Evolutionary conservation across 2,113 vertebrate genomes (phyloP).

Genomic region (Campylorhamphus procurvoides): DNA sequence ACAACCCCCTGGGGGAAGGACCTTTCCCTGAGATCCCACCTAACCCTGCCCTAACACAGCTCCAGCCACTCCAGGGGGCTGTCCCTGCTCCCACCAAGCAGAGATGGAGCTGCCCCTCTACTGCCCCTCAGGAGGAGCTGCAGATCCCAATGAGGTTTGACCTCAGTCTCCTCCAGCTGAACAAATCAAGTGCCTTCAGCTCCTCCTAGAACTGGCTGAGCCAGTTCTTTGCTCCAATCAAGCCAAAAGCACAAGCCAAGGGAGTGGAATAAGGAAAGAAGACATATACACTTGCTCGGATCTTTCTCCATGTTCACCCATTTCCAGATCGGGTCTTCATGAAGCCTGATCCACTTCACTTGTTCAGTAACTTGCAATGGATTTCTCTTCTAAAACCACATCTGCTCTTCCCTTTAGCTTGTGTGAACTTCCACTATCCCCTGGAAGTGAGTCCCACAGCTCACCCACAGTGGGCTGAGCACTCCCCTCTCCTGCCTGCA

Average conservation of each 20-base stretch:
- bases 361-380: not conserved
- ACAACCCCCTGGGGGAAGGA: not conserved
- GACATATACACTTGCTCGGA: not conserved
- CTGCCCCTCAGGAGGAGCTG: not conserved
- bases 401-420: not conserved
- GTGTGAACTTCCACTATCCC: rapidly evolving
- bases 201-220: not conserved
- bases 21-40: too few species aligned
- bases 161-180: not conserved
- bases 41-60: not conserved
- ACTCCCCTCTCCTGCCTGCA: not conserved
- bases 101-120: not conserved
- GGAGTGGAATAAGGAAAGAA: not conserved
- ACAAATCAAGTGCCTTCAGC: not conserved
- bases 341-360: not conserved
- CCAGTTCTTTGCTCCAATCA: not conserved
- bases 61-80: not conserved
- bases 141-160: not conserved
- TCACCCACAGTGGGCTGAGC: not conserved
- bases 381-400: not conserved
- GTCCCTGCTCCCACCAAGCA: not conserved
- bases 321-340: not conserved
- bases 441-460: not conserved
- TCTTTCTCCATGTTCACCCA: not conserved
- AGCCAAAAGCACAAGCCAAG: not conserved